Conservation (phyloP, 2,888 invertebrate genomes). For the Melinopterus prodromus region DNA sequence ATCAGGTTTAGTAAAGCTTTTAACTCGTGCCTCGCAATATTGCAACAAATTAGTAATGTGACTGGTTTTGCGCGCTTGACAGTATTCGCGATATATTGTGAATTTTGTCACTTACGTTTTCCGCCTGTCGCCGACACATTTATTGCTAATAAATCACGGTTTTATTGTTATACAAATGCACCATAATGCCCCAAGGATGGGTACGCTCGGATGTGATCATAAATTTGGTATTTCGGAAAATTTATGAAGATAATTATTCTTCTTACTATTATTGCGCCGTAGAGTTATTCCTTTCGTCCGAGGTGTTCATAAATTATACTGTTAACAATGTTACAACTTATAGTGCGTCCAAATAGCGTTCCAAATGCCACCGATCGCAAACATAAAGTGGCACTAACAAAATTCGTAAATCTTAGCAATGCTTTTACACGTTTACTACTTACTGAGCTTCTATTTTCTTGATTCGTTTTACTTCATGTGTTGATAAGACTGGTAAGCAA, state of each 20-base stretch:
- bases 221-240: background rate
- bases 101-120: conserved; percentile 24
- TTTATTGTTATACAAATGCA: conserved; percentile 4
- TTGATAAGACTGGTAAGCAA: too few species aligned
- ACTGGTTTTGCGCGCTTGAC: background rate
- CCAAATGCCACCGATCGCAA: background rate
- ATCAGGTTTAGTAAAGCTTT: background rate
- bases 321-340: conserved; percentile 4
- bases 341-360: background rate
- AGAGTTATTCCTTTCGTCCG: background rate
- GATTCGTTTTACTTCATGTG: too few species aligned
- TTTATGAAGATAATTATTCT: background rate
- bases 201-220: background rate
- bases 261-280: background rate
- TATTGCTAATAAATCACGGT: conserved; percentile 17
- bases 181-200: background rate
- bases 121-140: conserved; percentile 11
- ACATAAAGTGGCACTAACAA: background rate
- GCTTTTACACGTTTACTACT: background rate
- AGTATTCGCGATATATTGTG: conserved; percentile 17
- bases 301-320: conserved; percentile 4
- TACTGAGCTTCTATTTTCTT: background rate
- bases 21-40: background rate
- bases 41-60: background rate
- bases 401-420: background rate